phyloP scores from a whole-genome alignment of 2,797 vertebrate genomes.

The Ficedula albicollis region DNA sequence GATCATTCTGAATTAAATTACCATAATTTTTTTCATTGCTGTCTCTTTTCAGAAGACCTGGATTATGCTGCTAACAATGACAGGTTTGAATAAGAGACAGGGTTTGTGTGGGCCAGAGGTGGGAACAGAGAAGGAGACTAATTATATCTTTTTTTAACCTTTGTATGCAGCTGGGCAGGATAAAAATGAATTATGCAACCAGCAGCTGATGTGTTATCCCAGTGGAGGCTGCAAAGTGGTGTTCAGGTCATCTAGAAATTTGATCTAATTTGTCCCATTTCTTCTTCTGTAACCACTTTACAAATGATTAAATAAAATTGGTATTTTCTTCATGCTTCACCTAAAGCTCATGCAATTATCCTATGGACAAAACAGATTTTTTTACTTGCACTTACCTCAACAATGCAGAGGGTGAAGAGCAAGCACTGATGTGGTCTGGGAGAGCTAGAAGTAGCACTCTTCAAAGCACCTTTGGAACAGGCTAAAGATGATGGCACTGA shows the following conservation, averaged over 20 bases:
- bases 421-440: not conserved
- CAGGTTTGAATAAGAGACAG: constrained; percentile 59
- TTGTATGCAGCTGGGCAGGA: constrained; percentile 39
- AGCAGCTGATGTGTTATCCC: not conserved
- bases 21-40: constrained; percentile 64
- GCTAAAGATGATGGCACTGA: not conserved
- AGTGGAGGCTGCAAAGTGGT: not conserved
- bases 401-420: not conserved
- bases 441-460: not conserved
- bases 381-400: not conserved
- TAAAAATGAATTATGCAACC: constrained; percentile 16
- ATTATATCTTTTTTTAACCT: constrained; percentile 65
- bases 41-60: constrained; percentile 48
- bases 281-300: not conserved
- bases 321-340: not conserved
- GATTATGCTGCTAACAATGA: constrained; percentile 52
- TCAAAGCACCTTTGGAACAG: not conserved
- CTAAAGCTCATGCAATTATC: not conserved
- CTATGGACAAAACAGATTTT: not conserved
- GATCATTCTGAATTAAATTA: constrained; percentile 69
- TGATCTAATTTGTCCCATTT: not conserved
- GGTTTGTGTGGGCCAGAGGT: constrained; percentile 56
- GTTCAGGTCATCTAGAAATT: not conserved
- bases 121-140: constrained; percentile 32
- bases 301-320: not conserved